These are phyloP conservation scores for Pluvialis apricaria DNA, from an alignment of 2,113 vertebrate species.

Conservation along the genomic window DNA sequence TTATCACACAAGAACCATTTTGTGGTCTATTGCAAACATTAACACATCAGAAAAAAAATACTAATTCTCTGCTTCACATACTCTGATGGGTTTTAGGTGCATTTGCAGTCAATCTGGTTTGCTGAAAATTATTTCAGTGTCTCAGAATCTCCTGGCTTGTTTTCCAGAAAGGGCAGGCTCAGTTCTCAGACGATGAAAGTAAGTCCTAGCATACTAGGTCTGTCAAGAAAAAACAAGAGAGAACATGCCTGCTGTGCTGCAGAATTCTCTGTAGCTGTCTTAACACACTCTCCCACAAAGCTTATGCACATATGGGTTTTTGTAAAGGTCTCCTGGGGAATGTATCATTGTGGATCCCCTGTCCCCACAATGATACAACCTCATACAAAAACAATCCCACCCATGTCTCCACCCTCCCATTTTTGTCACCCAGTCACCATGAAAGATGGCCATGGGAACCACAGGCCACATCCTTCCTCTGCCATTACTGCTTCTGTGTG, in stretches of 20 bases:
- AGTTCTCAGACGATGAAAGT: not conserved
- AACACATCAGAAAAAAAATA: not conserved
- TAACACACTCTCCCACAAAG: not conserved
- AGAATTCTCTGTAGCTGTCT: not conserved
- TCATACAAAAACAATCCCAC: conserved; percentile 83
- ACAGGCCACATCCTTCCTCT: conserved; percentile 9
- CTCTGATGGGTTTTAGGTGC: not conserved
- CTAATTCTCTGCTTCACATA: not conserved
- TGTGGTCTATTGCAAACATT: not conserved
- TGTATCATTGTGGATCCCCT: conserved; percentile 86
- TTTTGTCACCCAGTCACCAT: not conserved
- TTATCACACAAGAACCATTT: not conserved
- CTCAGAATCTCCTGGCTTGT: not conserved
- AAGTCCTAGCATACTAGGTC: not conserved
- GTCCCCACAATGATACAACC: conserved; percentile 84
- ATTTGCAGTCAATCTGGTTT: not conserved
- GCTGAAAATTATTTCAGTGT: not conserved
- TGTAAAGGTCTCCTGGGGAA: conserved; percentile 80
- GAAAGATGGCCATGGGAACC: not conserved
- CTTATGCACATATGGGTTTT: conserved; percentile 76
- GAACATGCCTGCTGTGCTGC: not conserved
- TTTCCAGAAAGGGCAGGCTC: not conserved
- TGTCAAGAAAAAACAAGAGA: not conserved
- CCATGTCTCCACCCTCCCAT: not conserved
- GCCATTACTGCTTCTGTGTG: not conserved